Evolutionary conservation across 2,888 invertebrate species (phyloP), one percentile per base, ranked within the genome.

Genomic region (Agonopterix arenella): DNA sequence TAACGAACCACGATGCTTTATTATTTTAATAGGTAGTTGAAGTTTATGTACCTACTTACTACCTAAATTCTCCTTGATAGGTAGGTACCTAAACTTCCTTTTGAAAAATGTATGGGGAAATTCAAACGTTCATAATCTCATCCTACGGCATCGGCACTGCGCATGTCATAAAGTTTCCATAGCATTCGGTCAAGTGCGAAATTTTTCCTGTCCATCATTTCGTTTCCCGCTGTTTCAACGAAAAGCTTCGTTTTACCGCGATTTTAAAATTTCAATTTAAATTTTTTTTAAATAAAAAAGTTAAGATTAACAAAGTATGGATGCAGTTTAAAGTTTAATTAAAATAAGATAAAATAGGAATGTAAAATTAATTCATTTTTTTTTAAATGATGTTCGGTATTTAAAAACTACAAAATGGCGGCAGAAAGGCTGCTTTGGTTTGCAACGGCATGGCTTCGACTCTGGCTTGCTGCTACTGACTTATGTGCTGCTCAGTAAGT

Each of bases 401-500:
- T 51, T 53, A 44, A 46, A 52, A 46, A 47, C 28, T 28, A 28
- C 45, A 68, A 68, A 56, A 88, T 88, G 88, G 84, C 77, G 16
- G 84, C 82, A 10, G 74, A 73, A 46, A 78, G 62, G 51, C 62
- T 84, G 7, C 56, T 89, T 47, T 88, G 89, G 81, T 45, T 81
- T 45, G 71, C 77, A 5, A 84, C 82, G 16, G 80, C 77, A 47
- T 69, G 84, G 42, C 67, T 86, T 36, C 73, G 83, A 11, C 68
- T 89, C 1, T 84, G 86, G 81, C 69, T 89, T 11, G 83, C 81
- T 41, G 86, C 89, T 9, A 80, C 89, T 1, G 89, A 90, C 54
- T 65, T 90, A 5, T 90, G 90, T 58, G 88, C 86, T 62, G 86
- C 90, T 50, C 89, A 89, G 90, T 90, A 74, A 88, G 89, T 85